Evolutionary conservation across 2,888 invertebrate species (phyloP).

Genomic region (Epinotia ramella): DNA sequence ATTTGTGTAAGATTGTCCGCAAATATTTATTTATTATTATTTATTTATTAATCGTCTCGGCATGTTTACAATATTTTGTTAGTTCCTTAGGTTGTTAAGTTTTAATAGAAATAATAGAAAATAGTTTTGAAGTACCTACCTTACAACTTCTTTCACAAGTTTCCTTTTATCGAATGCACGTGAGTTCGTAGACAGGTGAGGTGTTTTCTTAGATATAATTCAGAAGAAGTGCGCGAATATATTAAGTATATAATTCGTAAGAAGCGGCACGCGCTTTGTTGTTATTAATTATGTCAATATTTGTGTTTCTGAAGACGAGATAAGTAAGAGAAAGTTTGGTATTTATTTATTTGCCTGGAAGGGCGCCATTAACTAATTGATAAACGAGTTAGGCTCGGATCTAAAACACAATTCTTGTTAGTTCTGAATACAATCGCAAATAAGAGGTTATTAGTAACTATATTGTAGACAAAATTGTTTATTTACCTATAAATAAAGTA

Average conservation of each 20-base stretch:
- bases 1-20: too few species aligned
- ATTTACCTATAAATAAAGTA: too few species aligned
- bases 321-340: conserved; percentile 68
- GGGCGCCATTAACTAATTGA: conserved; percentile 65
- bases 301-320: conserved; percentile 70
- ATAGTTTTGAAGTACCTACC: too few species aligned
- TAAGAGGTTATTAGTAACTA: not conserved
- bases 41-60: not conserved
- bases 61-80: not conserved
- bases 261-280: conserved; percentile 68
- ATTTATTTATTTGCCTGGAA: conserved; percentile 65
- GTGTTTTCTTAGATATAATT: conserved; percentile 64
- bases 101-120: not conserved
- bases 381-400: conserved; percentile 55
- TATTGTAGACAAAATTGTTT: not conserved
- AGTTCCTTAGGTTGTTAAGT: not conserved
- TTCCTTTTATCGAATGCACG: conserved; percentile 3
- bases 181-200: conserved; percentile 23
- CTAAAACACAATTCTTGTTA: conserved; percentile 43
- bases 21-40: too few species aligned
- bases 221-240: conserved; percentile 64
- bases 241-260: too few species aligned
- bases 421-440: not conserved
- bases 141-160: conserved; percentile 7
- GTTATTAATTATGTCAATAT: conserved; percentile 78